Evolutionary conservation across 2,888 invertebrate genomes (phyloP).

Genomic region (Cosmopolites sordidus): DNA sequence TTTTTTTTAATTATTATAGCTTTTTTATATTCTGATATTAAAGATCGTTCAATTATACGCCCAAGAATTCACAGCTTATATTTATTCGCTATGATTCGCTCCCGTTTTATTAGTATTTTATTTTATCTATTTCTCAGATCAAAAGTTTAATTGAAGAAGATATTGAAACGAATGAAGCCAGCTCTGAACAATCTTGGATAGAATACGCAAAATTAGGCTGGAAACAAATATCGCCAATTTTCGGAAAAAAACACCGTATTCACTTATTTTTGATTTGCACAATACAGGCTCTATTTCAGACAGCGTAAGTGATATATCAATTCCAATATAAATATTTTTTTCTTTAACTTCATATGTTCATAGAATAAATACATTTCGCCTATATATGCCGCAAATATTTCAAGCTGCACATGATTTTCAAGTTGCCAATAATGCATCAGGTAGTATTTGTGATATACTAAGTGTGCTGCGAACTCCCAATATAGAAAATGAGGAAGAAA

Average conservation of each 20-base stretch:
- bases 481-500: slow-evolving; percentile 11
- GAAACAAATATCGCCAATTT: slow-evolving; percentile 61
- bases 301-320: slow-evolving; percentile 52
- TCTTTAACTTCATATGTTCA: slow-evolving; percentile 5
- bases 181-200: slow-evolving; percentile 30
- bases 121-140: slow-evolving; percentile 43
- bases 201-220: slow-evolving; percentile 56
- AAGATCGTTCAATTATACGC: too few species aligned
- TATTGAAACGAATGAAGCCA: slow-evolving; percentile 1
- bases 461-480: slow-evolving; percentile 45
- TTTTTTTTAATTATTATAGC: too few species aligned
- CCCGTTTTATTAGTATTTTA: too few species aligned
- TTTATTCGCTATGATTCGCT: too few species aligned
- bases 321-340: background rate
- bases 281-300: slow-evolving; percentile 37
- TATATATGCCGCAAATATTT: slow-evolving; percentile 85
- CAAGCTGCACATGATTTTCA: slow-evolving; percentile 57
- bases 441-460: slow-evolving; percentile 50
- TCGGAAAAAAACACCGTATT: slow-evolving; percentile 56
- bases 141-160: slow-evolving; percentile 39
- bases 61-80: too few species aligned
- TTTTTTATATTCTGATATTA: too few species aligned
- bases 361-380: slow-evolving; percentile 68
- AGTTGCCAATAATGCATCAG: slow-evolving; percentile 37
- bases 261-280: slow-evolving; percentile 55